A percentile compares a stretch with the other conserved stretches of the same genome.
Conservation (phyloP, 2,113 vertebrate species). For the Microcebus lehilahytsara region DNA sequence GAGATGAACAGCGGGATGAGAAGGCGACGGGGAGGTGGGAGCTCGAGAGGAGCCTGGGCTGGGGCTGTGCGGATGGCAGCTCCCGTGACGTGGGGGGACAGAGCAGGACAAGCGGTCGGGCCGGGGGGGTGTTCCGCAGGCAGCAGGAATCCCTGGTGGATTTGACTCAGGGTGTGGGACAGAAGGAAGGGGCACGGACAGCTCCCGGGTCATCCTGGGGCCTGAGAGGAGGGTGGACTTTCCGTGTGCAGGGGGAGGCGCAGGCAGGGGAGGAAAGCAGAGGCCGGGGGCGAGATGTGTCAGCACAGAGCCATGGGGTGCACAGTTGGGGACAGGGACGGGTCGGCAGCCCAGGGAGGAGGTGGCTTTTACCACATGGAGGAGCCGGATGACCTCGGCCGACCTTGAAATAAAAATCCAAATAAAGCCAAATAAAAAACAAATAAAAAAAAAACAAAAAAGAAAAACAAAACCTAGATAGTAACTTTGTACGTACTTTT, state of each 20-base stretch:
- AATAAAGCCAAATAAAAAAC: too few species aligned
- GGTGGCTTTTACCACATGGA: neutral
- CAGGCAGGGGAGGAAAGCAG: neutral
- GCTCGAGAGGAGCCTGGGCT: too few species aligned
- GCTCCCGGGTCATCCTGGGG: too few species aligned
- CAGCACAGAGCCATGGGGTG: neutral
- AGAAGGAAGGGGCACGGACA: too few species aligned
- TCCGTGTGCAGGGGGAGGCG: neutral
- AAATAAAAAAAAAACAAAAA: too few species aligned
- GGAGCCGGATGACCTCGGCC: neutral
- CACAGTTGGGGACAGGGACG: neutral
- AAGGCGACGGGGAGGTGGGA: too few species aligned
- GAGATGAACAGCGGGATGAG: accelerated
- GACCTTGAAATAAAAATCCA: too few species aligned
- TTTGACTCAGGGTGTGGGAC: neutral
- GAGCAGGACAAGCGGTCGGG: neutral
- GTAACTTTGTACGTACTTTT: neutral
- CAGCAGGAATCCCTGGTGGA: neutral
- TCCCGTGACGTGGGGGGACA: accelerated
- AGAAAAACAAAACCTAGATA: neutral
- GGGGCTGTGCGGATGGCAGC: neutral
- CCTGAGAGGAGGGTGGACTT: too few species aligned
- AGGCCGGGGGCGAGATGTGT: neutral
- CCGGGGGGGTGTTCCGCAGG: neutral
- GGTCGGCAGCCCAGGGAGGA: accelerated